These are phyloP conservation scores for Diabrotica virgifera DNA, from an alignment of 1,140 invertebrate species.

Conservation along the genomic window DNA sequence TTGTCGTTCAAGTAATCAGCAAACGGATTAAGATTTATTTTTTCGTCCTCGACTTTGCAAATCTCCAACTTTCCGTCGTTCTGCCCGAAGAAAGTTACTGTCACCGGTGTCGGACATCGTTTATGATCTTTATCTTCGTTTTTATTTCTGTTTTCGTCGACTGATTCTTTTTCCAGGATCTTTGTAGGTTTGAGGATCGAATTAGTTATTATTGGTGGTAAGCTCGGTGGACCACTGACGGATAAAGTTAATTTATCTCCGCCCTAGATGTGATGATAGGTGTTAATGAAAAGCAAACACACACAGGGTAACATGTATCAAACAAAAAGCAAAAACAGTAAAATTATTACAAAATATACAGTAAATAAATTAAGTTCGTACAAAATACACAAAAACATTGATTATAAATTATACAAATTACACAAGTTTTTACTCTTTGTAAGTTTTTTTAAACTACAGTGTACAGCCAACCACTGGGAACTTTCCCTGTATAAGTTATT, in stretches of 20 bases:
- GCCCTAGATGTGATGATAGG: conserved; percentile 49
- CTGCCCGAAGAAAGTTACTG: conserved; percentile 56
- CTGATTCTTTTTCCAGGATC: conserved; percentile 23
- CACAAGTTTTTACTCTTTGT: too few species aligned
- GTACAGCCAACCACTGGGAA: too few species aligned
- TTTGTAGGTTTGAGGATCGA: conserved; percentile 23
- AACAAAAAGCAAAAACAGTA: conserved; percentile 7
- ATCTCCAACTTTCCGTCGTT: conserved; percentile 50
- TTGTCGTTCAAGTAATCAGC: conserved; percentile 54
- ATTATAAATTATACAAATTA: too few species aligned
- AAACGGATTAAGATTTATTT: conserved; percentile 43
- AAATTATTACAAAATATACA: conserved; percentile 6
- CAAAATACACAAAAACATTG: too few species aligned
- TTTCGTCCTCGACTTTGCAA: conserved; percentile 29
- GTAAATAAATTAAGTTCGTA: neutral
- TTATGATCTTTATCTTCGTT: conserved; percentile 34
- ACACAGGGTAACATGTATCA: neutral
- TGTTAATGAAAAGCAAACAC: conserved; percentile 1
- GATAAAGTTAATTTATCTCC: conserved; percentile 73
- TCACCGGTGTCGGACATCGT: conserved; percentile 51
- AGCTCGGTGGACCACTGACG: conserved; percentile 49
- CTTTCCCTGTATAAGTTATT: too few species aligned
- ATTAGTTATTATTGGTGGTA: conserved; percentile 28
- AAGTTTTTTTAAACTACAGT: too few species aligned
- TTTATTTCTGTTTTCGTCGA: conserved; percentile 17